Evolutionary conservation across 2,888 invertebrate genomes (phyloP), one percentile per base, ranked within the genome.

Genomic region (Hypselothyrea guttata): DNA sequence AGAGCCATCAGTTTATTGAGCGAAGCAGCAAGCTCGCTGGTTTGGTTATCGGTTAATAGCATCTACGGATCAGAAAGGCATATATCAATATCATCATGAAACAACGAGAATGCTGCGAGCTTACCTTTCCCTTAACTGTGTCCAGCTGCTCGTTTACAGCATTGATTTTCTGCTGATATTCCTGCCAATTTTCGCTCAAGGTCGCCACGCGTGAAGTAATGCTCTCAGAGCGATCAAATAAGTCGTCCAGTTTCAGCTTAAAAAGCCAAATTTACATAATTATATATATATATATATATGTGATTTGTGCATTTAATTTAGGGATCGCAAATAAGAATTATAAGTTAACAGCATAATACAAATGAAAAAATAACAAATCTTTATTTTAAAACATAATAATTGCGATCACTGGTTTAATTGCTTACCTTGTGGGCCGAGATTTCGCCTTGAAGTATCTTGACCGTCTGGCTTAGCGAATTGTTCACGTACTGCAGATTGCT

Each of bases 121-220:
- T 35, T 78, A 89, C 89, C 74, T 87, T 85, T 56, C 82, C 76
- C 62, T 86, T 79, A 15, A 87, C 58, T 70, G 78, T 82, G 11
- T 79, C 75, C 40, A 81, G 57, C 57, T 86, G 84, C 9, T 76
- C 79, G 34, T 85, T 84, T 18, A 78, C 72, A 49, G 75, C 75
- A 7, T 75, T 63, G 7, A 86, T 72, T 70, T 84, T 85, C 53
- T 86, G 86, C 49, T 87, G 88, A 46, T 84, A 86, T 46, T 88
- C 86, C 28, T 84, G 77, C 88, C 88, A 90, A 65, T 85, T 86
- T 41, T 88, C 84, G 71, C 88, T 86, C 47, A 90, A 78, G 1
- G 89, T 89, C 51, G 84, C 79, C 0, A 90, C 87, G 65, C 88
- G 89, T 9, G 89, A 87, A 34, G 88, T 87, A 55, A 88, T 85